A percentile compares a stretch with the other conserved stretches of the same genome.
These are phyloP conservation scores for Leptinotarsa texana DNA, from an alignment of 1,140 invertebrate genomes.

Conservation along the genomic window DNA sequence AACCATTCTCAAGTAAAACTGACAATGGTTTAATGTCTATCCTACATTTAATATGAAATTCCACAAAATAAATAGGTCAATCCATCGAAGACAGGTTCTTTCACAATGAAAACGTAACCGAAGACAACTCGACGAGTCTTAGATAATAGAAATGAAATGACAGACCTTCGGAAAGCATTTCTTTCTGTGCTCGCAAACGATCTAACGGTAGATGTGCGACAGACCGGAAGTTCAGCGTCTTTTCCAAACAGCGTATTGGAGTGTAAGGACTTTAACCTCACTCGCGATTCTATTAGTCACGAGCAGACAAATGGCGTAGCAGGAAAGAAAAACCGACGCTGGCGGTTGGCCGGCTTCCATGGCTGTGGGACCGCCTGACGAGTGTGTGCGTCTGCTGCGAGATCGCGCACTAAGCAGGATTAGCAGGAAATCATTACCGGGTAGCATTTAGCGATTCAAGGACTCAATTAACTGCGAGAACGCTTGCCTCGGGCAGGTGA, in stretches of 20 bases:
- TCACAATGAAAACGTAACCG: neutral
- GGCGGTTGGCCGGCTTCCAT: constrained; percentile 11
- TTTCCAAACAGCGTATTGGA: constrained; percentile 9
- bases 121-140: neutral
- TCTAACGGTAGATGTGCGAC: constrained; percentile 11
- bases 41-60: no score
- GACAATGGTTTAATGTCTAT: no score
- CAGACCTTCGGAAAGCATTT: neutral
- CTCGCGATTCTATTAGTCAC: constrained; percentile 19
- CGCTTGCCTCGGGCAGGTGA: neutral
- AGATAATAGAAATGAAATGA: neutral
- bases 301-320: constrained; percentile 20
- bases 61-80: no score
- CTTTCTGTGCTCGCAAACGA: neutral
- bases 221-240: constrained; percentile 14
- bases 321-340: constrained; percentile 13
- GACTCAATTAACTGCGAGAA: neutral
- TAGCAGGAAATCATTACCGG: constrained; percentile 2
- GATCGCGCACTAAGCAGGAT: neutral
- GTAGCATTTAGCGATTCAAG: neutral
- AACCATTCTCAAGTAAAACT: no score
- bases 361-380: neutral
- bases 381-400: neutral
- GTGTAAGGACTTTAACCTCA: constrained; percentile 22
- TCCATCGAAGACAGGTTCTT: no score